Base-by-base conservation (phyloP, 2,113 vertebrate species). In the Sebastes schlegelii region DNA sequence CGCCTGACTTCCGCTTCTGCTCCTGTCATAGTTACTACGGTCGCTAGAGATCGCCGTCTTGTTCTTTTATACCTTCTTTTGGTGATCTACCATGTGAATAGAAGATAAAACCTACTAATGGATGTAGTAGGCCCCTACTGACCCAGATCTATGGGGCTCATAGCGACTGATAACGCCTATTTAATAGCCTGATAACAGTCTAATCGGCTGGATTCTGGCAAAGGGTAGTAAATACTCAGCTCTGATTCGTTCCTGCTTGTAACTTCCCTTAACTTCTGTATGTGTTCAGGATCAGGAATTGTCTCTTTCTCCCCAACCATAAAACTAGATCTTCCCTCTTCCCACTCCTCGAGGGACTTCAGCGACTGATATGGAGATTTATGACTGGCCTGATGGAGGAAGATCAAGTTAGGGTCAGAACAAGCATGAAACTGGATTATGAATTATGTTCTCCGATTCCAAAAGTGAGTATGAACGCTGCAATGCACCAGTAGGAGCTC, bases 191-290 rank as follows among this genome's bases (percentile, higher is more conserved):
- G 34, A 34, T 4, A 34, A 34, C 34, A 34, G 34, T 34, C 34
- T 34, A 34, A 34, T 34, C 34, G 4, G 34, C 34, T 34, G 34
- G 4, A 34, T 34, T 34, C 34, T 34, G 34, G 8, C n/a, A 74
- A 68, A 64, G 49, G 40, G 34, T 45, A 75, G 43, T 60, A 80
- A 72, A 65, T 83, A 45, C n/a, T 80, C 14, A 52, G 1, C 19
- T 70, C 34, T 66, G n/a, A 70, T 84, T 80, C 16, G 16, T 61
- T 75, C 62, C 70, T 55, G 19, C 48, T 5, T 45, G n/a, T 51
- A 6, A 19, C 42, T 16, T 43, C 48, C 62, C 1, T 16, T 54
- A 66, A 62, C 63, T 8, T 48, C 17, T 72, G 51, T 54, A 34
- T 70, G 58, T 26, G 34, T 49, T 61, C 61, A 51, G 34, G 49